phyloP scores from a whole-genome alignment of 2,797 vertebrate genomes.

The Myotis daubentonii region DNA sequence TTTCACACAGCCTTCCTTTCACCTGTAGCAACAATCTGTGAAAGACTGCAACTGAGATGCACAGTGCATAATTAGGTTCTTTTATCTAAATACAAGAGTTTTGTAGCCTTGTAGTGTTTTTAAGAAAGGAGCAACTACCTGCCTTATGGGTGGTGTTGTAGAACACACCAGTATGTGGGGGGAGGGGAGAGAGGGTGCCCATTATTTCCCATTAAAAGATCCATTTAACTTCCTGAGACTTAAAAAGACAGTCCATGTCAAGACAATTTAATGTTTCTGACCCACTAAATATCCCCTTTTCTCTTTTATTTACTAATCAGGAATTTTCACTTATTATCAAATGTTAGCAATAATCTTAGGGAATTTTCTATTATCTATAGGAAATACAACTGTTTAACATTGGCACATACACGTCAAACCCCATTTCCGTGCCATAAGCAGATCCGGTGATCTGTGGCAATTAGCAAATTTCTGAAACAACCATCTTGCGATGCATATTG shows the following conservation, averaged over 20 bases:
- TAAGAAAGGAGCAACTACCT: conserved; percentile 68
- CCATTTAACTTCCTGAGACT: conserved; percentile 45
- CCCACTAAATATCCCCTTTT: conserved; percentile 39
- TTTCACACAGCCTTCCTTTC: conserved; percentile 26
- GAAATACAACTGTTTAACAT: conserved; percentile 36
- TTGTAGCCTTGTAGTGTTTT: conserved; percentile 48
- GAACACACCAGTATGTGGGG: neutral
- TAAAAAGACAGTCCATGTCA: conserved; percentile 57
- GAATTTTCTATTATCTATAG: neutral
- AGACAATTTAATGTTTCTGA: conserved; percentile 45
- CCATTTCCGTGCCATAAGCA: neutral
- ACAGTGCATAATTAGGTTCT: conserved; percentile 45
- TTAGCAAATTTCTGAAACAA: neutral
- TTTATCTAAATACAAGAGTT: conserved; percentile 64
- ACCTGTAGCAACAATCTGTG: conserved; percentile 30
- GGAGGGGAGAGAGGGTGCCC: neutral
- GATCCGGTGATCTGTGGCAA: neutral
- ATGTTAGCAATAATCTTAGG: conserved; percentile 35
- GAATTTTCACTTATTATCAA: conserved; percentile 45
- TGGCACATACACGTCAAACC: neutral
- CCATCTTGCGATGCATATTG: neutral
- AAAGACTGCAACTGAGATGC: conserved; percentile 60
- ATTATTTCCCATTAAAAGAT: conserved; percentile 64
- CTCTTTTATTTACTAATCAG: conserved; percentile 33
- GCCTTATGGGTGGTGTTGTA: conserved; percentile 20